Conservation (phyloP, 2,113 vertebrate species). For the Oenanthe oenanthe region DNA sequence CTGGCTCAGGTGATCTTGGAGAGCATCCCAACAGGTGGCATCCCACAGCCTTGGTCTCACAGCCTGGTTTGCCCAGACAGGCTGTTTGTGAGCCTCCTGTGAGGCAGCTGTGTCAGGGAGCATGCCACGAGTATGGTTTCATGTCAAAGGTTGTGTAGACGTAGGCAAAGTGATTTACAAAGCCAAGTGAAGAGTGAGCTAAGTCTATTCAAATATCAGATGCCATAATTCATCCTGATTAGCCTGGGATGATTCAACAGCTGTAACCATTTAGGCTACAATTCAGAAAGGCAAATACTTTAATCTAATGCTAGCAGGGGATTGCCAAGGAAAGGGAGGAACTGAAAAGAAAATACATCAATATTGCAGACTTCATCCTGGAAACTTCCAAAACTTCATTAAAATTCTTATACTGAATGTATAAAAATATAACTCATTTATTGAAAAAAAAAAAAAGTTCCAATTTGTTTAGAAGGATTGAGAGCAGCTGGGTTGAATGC, state of each 20-base stretch:
- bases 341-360: constrained; percentile 63
- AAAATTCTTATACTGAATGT: neutral
- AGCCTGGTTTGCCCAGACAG: neutral
- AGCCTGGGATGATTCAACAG: constrained; percentile 56
- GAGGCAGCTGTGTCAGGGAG: neutral
- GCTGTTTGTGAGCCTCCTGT: neutral
- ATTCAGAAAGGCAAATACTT: constrained; percentile 60
- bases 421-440: constrained; percentile 4
- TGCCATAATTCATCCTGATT: constrained; percentile 61
- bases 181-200: constrained; percentile 27
- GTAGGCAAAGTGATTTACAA: constrained; percentile 36
- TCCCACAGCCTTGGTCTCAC: neutral
- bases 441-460: neutral
- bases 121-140: neutral
- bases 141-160: constrained; percentile 26
- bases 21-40: neutral
- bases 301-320: constrained; percentile 31
- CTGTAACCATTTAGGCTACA: constrained; percentile 63
- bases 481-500: neutral
- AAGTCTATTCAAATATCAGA: constrained; percentile 46
- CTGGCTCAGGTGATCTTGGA: neutral
- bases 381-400: constrained; percentile 46
- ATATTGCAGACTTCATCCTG: constrained; percentile 40
- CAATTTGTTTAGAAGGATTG: neutral
- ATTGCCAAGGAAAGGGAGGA: constrained; percentile 57